Percentiles rank a stretch among this genome's conserved stretches.
These are phyloP conservation scores for Caenorhabditis plicata DNA, from an alignment of 2,888 invertebrate species.

Conservation along the genomic window DNA sequence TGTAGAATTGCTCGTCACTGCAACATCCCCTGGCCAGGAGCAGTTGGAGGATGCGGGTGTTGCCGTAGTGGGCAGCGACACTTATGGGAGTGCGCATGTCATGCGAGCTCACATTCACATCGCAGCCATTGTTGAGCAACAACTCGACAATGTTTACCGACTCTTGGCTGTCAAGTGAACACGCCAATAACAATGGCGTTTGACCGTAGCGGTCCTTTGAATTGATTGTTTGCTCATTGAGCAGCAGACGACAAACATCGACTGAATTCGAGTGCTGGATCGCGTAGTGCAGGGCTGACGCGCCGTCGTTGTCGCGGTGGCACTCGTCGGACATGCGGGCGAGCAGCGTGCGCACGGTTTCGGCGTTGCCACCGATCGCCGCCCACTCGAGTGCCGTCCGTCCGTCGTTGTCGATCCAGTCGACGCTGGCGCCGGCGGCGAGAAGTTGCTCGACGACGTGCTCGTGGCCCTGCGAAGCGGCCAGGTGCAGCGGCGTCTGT, in stretches of 20 bases:
- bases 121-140: constrained; percentile 8
- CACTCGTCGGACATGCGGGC: constrained; percentile 47
- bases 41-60: constrained; percentile 66
- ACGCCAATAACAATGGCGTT: constrained; percentile 44
- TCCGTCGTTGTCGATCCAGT: constrained; percentile 46
- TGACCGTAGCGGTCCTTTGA: constrained; percentile 44
- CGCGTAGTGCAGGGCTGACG: constrained; percentile 48
- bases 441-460: constrained; percentile 34
- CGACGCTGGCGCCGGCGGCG: constrained; percentile 40
- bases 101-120: constrained; percentile 68
- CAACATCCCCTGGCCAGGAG: constrained; percentile 22
- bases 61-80: constrained; percentile 81
- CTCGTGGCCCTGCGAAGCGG: constrained; percentile 47
- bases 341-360: constrained; percentile 40
- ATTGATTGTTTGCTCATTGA: constrained; percentile 36
- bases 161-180: constrained; percentile 34
- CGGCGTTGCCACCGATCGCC: constrained; percentile 42
- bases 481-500: constrained; percentile 50
- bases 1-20: constrained; percentile 34
- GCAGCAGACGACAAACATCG: constrained; percentile 30
- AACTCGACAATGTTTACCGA: no score
- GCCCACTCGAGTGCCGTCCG: constrained; percentile 50
- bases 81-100: constrained; percentile 76
- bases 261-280: constrained; percentile 33
- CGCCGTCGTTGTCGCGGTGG: constrained; percentile 53